Conservation (phyloP, 2,888 invertebrate species). For the Serrognathus titanus region DNA sequence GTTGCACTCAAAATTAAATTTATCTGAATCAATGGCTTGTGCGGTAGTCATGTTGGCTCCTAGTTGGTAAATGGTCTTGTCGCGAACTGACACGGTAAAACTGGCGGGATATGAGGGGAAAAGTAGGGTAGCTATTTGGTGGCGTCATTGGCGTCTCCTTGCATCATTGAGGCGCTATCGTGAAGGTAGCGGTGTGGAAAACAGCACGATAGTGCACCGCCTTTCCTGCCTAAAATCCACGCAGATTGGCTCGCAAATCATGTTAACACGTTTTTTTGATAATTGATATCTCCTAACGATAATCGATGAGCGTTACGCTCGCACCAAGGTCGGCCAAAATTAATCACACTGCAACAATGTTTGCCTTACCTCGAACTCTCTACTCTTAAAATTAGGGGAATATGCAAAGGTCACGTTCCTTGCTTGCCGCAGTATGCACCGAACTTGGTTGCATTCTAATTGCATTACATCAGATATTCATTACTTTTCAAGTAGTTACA, state of each 20-base stretch:
- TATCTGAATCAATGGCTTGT: constrained; percentile 32
- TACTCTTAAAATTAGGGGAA: no score
- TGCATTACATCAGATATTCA: no score
- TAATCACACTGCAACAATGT: no score
- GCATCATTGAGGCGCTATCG: constrained; percentile 21
- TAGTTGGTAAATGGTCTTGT: constrained; percentile 26
- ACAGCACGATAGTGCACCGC: constrained; percentile 20
- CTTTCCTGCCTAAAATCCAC: constrained; percentile 12
- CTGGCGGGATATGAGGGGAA: constrained; percentile 5
- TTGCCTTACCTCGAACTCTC: no score
- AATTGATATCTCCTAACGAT: constrained; percentile 3
- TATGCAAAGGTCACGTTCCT: no score
- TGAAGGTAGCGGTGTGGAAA: neutral
- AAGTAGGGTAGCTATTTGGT: constrained; percentile 14
- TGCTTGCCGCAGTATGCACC: no score
- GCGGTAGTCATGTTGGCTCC: constrained; percentile 26
- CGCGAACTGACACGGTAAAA: constrained; percentile 29
- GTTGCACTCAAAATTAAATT: constrained; percentile 31
- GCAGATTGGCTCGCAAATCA: neutral
- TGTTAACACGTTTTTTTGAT: neutral
- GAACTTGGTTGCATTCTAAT: no score
- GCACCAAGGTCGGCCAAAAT: no score
- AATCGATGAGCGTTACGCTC: constrained; percentile 3
- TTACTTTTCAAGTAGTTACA: no score
- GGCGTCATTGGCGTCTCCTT: constrained; percentile 23